Evolutionary conservation across 2,888 invertebrate genomes (phyloP).

Genomic region (Gortyna flavago): DNA sequence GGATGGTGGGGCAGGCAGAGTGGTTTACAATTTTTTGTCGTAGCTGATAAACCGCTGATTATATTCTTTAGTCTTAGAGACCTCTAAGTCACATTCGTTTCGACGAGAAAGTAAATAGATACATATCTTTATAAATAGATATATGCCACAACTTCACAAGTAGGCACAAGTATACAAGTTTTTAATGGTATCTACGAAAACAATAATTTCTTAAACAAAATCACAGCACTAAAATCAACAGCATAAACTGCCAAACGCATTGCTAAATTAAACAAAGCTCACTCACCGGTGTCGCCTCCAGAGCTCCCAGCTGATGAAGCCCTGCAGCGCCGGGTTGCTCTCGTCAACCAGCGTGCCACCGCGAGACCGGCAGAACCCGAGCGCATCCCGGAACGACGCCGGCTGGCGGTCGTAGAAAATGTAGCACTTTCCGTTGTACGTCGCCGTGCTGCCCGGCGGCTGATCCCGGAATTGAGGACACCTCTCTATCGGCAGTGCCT

Average conservation of each 20-base stretch:
- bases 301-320: conserved; percentile 98
- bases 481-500: conserved; percentile 96
- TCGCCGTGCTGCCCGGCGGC: conserved; percentile 97
- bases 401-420: conserved; percentile 97
- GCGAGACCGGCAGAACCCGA: conserved; percentile 94
- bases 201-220: neutral
- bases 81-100: neutral
- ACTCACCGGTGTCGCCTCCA: conserved; percentile 96
- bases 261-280: conserved; percentile 57
- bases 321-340: conserved; percentile 97
- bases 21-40: neutral
- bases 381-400: conserved; percentile 93
- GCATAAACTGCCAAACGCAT: conserved; percentile 5
- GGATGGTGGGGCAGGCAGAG: neutral
- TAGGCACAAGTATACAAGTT: neutral
- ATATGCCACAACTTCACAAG: neutral
- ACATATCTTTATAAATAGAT: neutral
- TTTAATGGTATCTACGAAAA: neutral
- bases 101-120: neutral
- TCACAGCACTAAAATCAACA: neutral
- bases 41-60: neutral
- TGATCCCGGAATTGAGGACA: conserved; percentile 98
- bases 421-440: conserved; percentile 98
- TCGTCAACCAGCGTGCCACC: conserved; percentile 97
- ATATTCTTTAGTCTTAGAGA: neutral